These are phyloP conservation scores for Bovichtus diacanthus DNA, from an alignment of 2,797 vertebrate species.

Conservation along the genomic window DNA sequence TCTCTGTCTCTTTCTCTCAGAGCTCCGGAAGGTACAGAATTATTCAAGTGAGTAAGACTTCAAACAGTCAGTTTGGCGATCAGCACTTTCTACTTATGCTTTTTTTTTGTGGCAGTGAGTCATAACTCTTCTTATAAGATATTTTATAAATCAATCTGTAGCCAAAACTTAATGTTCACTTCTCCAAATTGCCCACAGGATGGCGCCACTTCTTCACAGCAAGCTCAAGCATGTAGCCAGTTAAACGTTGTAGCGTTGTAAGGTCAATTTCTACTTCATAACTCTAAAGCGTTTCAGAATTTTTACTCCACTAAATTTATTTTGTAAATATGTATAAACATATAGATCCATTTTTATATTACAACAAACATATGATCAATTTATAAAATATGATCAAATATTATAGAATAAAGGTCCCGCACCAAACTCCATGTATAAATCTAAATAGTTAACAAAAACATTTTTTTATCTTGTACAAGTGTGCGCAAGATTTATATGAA, in stretches of 20 bases:
- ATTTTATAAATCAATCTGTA: not conserved
- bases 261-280: too few relatives aligned
- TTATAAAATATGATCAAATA: too few relatives aligned
- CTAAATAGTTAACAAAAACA: too few relatives aligned
- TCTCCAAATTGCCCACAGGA: slow-evolving; percentile 41
- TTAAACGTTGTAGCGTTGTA: not conserved
- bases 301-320: too few relatives aligned
- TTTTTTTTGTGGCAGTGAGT: not conserved
- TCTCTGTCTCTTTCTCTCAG: slow-evolving; percentile 60
- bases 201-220: slow-evolving; percentile 16
- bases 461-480: too few relatives aligned
- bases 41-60: slow-evolving; percentile 81
- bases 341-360: too few relatives aligned
- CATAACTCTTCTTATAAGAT: not conserved
- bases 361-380: too few relatives aligned
- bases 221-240: fast-evolving
- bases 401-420: too few relatives aligned
- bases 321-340: too few relatives aligned
- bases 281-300: too few relatives aligned
- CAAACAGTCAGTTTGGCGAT: not conserved
- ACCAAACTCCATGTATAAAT: too few relatives aligned
- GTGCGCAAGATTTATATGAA: too few relatives aligned
- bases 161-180: not conserved
- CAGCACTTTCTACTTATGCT: not conserved
- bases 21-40: slow-evolving; percentile 85